Base-by-base conservation (phyloP, 1,140 invertebrate genomes). In the Neodiprion pinetum region DNA sequence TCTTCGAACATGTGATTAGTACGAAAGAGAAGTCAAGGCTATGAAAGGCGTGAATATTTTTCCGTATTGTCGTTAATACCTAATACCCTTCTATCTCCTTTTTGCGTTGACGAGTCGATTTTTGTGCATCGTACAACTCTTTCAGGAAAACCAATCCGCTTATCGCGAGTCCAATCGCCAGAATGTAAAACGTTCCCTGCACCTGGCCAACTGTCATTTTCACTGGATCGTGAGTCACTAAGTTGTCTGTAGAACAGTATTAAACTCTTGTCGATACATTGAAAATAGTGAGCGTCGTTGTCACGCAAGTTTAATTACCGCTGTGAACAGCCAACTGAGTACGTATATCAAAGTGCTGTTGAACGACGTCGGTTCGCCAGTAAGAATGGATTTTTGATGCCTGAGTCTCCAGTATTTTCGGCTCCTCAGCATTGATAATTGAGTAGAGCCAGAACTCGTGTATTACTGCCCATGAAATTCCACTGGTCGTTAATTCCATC, bases 391-490 rank as follows among this genome's bases (percentile, higher is more conserved):
- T 71, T 17, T 84, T 84, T 72, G 82, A 77, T 78, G 85, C 80
- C 49, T 79, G 78, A 21, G 83, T 75, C 72, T 74, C 76, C 28
- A 85, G 74, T 40, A 84, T 82, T 71, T 85, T 73, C 17, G 86
- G 84, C 86, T 90, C 89, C 71, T 84, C 81, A 7, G 90, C 88
- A 9, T 83, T 75, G 12, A 86, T 78, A 9, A 91, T 80, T 2
- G 90, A 91, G 80, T 89, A 91, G 75, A 89, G 86, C 90, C 90
- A 91, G 49, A 90, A 90, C 73, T 90, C 89, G 72, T 91, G 90
- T 0, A 89, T 91, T 7, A 90, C 90, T 14, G 89, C 90, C 90
- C 90, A 91, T 67, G 85, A 82, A 67, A 90, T 74, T n/a, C 85
- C 81, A 73, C 85, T 88, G 48, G 89, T 85, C 5, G 89, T 86